Base-by-base conservation (phyloP, 2,888 invertebrate species). In the Oeneis ivallda region DNA sequence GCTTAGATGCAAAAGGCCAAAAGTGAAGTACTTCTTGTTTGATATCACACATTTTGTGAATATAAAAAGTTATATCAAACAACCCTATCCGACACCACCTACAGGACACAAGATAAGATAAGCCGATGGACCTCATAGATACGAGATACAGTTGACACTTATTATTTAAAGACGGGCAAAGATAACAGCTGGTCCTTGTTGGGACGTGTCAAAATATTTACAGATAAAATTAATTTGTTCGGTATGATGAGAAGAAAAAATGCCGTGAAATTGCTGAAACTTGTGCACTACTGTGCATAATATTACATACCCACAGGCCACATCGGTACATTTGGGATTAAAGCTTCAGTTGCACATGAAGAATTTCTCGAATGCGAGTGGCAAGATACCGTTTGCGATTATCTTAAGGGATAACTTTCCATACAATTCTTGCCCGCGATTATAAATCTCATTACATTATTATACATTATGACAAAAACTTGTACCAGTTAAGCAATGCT, bases 41-140 rank as follows among this genome's bases (percentile, higher is more conserved):
- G 19, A 26, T 9, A 11, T 41, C 15, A n/a, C 26, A 43, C 1
- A n/a, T 50, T 17, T 41, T 34, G 10, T 54, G 11, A 9, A 15
- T 45, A 17, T 37, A 53, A 54, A 60, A 62, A 26, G 47, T 7
- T 54, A 52, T 50, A 58, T 64, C 53, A 59, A 56, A 68, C 26
- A 41, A 65, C 64, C 63, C 64, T 11, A 58, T 59, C 60, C 54
- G 62, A 58, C 59, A 52, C 74, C 74, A 73, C 66, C 71, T 71
- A 65, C 72, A 72, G 63, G 68, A 70, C 67, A 77, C 76, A 74
- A 67, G 87, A 88, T 87, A 86, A 87, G 86, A 87, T 87, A 82
- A 73, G 68, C 49, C 69, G 68, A 72, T 72, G 60, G 52, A 62
- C 47, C 57, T 53, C 57, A 63, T 65, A 26, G 70, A 72, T 71